phyloP scores from a whole-genome alignment of 2,797 vertebrate genomes.

The Macroramphosus scolopax region DNA sequence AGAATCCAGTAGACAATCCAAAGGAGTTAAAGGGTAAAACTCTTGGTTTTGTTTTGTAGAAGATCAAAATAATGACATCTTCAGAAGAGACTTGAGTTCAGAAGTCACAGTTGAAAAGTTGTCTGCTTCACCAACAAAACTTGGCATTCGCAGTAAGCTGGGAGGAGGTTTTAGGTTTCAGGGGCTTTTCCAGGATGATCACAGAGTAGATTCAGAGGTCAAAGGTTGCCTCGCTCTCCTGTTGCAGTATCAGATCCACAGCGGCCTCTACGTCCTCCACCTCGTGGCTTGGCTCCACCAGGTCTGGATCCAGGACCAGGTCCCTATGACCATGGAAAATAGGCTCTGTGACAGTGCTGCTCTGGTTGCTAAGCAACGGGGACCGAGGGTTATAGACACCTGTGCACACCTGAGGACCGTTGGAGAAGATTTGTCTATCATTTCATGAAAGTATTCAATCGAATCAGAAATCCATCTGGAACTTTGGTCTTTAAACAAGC shows the following conservation, averaged over 20 bases:
- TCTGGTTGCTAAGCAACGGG: conserved; percentile 47
- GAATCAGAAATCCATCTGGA: no score
- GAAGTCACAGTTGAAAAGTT: background rate
- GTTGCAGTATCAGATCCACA: conserved; percentile 83
- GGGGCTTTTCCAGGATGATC: background rate
- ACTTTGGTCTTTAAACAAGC: no score
- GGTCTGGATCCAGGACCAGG: conserved; percentile 58
- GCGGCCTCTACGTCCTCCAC: conserved; percentile 86
- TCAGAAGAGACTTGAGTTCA: background rate
- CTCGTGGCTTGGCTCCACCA: conserved; percentile 79
- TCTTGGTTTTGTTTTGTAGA: no score
- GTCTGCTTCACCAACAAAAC: background rate
- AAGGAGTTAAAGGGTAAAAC: no score
- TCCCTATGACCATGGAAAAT: conserved; percentile 85
- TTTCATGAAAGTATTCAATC: no score
- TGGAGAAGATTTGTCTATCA: no score
- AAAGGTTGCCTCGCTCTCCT: conserved; percentile 62
- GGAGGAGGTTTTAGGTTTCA: background rate
- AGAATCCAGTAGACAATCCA: background rate
- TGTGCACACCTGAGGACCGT: conserved; percentile 82
- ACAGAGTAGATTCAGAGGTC: conserved; percentile 1
- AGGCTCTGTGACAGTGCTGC: conserved; percentile 40
- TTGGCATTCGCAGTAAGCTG: background rate
- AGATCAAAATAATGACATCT: background rate
- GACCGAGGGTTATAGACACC: conserved; percentile 82